Evolutionary conservation across 2,888 invertebrate species (phyloP), one percentile per base, ranked within the genome.

Genomic region (Slavum lentiscoides): DNA sequence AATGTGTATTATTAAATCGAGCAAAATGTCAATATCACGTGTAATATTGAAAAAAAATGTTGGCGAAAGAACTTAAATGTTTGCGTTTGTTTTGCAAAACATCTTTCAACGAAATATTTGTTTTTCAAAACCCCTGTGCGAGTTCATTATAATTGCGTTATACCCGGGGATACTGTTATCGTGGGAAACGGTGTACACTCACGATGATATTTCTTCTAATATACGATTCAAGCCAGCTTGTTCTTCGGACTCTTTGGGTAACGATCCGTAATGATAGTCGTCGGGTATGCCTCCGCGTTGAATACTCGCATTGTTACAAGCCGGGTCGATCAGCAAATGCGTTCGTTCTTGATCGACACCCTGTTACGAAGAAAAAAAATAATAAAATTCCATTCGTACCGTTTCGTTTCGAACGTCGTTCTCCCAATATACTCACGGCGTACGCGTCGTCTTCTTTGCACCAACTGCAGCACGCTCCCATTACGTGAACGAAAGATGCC

Each of bases 131-230:
- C 30, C 30, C 4, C 30, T 30, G 30, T 30, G 30, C 30, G 30
- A 30, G 30, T 30, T 30, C 30, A 30, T 4, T 30, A 30, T 30
- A 30, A 30, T 30, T 30, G 1, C 30, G 4, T 30, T 30, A 30
- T 30, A 30, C 30, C 30, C 30, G 30, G 30, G 30, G 30, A 30
- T 30, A 30, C 30, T 30, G 30, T 30, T 30, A 30, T 30, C 1
- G 30, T 30, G 4, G 30, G 30, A 30, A 30, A 30, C 4, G 4
- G 30, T 30, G 30, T 30, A 4, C 30, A 89, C 91, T 89, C 88
- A 96, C 95, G 93, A 93, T 74, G 95, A 95, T 83, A 95, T 95
- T 87, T 95, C 94, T 85, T 95, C 94, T 75, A 97, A 89, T 87
- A 96, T 95, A 88, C 93, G 91, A 86, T 92, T 94, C 72, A 96